Evolutionary conservation across 2,797 vertebrate genomes (phyloP).

Genomic region (Trachurus trachurus): DNA sequence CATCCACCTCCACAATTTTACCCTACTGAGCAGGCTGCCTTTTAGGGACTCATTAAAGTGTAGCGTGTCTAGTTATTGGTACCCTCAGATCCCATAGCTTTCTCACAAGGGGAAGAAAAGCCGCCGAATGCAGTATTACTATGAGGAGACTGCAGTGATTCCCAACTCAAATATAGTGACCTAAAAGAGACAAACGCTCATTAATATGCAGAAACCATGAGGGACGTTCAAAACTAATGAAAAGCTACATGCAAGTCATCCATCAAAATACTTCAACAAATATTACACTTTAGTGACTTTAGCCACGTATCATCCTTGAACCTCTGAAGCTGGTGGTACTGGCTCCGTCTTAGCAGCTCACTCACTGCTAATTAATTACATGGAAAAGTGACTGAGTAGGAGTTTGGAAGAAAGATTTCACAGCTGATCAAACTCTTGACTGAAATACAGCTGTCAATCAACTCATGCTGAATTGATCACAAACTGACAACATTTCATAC

Average conservation of each 20-base stretch:
- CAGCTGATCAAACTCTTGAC: constrained; percentile 50
- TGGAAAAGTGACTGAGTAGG: constrained; percentile 50
- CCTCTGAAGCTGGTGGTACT: constrained; percentile 31
- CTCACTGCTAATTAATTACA: constrained; percentile 54
- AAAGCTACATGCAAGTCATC: neutral
- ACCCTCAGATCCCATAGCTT: constrained; percentile 51
- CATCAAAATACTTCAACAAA: neutral
- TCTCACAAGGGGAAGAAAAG: constrained; percentile 37
- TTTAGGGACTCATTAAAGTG: constrained; percentile 69
- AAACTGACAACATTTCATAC: constrained; percentile 13
- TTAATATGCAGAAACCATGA: neutral
- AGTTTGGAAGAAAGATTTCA: constrained; percentile 52
- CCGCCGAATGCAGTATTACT: neutral
- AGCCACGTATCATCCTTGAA: constrained; percentile 16
- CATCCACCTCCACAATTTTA: constrained; percentile 63
- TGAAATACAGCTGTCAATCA: constrained; percentile 46
- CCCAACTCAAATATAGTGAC: constrained; percentile 25
- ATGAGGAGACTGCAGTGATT: constrained; percentile 36
- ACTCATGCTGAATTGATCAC: constrained; percentile 11
- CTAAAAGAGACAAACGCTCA: neutral
- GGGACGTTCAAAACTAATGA: neutral
- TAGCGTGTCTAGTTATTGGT: constrained; percentile 63
- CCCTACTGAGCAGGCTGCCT: constrained; percentile 47
- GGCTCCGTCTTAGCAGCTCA: constrained; percentile 46
- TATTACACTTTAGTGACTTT: neutral